These are phyloP conservation scores for Crossocerus cetratus DNA, from an alignment of 2,888 invertebrate genomes.

Conservation along the genomic window DNA sequence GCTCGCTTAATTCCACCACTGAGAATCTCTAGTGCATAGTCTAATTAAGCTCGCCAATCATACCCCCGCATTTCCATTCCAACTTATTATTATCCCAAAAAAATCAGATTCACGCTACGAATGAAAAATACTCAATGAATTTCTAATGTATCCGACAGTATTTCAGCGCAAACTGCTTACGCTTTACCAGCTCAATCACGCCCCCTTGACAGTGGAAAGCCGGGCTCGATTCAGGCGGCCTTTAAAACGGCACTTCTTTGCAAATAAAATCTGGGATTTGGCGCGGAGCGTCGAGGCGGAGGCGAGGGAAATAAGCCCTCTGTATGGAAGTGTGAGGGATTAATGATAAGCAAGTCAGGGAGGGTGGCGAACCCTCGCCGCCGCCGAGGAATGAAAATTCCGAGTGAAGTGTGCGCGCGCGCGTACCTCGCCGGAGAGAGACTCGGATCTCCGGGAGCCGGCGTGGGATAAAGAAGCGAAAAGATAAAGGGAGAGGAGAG, in stretches of 20 bases:
- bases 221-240: no score
- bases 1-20: no score
- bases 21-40: no score
- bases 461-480: slow-evolving; percentile 49
- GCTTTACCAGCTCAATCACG: no score
- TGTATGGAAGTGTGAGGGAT: slow-evolving; percentile 52
- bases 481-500: slow-evolving; percentile 35
- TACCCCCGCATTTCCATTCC: no score
- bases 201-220: no score
- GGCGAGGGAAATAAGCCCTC: slow-evolving; percentile 42
- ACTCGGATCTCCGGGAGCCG: slow-evolving; percentile 54
- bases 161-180: no score
- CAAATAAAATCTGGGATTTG: slow-evolving; percentile 19
- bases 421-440: background rate
- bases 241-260: background rate
- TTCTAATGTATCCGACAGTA: no score
- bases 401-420: slow-evolving; percentile 42
- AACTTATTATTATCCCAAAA: no score
- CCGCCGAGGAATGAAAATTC: slow-evolving; percentile 55
- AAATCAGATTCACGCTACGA: no score
- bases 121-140: no score
- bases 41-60: no score
- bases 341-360: slow-evolving; percentile 54
- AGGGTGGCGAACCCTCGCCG: slow-evolving; percentile 31
- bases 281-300: slow-evolving; percentile 14